Evolutionary conservation across 2,797 vertebrate genomes (phyloP).

Genomic region (Numenius phaeopus): DNA sequence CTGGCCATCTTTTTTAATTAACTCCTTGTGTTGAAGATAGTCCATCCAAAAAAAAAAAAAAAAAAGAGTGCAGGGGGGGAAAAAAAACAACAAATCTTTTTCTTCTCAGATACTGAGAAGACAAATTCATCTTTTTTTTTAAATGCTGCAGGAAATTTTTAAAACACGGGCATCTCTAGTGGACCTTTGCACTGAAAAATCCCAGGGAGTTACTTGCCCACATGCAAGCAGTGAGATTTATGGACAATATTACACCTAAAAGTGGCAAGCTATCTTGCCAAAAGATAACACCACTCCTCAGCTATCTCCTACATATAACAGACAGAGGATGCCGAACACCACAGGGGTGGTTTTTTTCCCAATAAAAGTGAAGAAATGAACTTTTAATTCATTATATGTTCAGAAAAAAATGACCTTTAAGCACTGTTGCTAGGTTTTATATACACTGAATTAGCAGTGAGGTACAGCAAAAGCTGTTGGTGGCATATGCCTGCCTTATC

Average conservation of each 20-base stretch:
- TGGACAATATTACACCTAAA: neutral
- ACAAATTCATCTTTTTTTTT: neutral
- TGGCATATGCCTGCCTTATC: neutral
- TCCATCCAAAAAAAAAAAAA: neutral
- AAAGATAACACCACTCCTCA: neutral
- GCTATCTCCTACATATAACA: neutral
- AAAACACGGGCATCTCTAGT: neutral
- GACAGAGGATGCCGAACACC: neutral
- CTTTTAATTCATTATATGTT: neutral
- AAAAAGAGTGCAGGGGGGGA: fast-evolving
- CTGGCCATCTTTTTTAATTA: neutral
- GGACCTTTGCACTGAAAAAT: neutral
- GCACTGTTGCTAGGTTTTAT: neutral
- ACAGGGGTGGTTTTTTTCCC: fast-evolving
- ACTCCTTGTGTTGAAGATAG: neutral
- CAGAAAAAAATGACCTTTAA: neutral
- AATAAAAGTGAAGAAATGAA: neutral
- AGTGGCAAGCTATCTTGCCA: neutral
- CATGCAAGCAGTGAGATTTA: neutral
- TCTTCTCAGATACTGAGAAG: neutral
- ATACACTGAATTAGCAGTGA: neutral
- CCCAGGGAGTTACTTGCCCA: neutral
- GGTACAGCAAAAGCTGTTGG: neutral
- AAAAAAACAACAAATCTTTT: neutral
- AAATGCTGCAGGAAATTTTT: neutral